Conservation (phyloP, 2,113 vertebrate genomes). For the Pedionomus torquatus region DNA sequence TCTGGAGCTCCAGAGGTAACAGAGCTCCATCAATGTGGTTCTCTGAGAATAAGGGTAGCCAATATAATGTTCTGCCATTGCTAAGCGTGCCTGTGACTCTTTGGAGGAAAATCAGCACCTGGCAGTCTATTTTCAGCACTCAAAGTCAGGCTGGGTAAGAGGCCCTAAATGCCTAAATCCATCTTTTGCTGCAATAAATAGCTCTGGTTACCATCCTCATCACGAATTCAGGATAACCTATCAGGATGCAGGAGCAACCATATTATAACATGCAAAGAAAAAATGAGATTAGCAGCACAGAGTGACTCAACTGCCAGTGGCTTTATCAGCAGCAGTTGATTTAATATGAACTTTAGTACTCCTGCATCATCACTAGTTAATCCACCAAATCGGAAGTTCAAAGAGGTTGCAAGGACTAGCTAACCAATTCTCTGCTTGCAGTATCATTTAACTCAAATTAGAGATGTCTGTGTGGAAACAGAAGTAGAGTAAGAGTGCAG, state of each 20-base stretch:
- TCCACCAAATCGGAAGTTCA: neutral
- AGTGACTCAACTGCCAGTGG: neutral
- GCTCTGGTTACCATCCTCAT: neutral
- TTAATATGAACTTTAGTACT: neutral
- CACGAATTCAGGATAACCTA: neutral
- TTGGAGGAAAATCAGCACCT: neutral
- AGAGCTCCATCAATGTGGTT: accelerated
- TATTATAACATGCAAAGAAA: neutral
- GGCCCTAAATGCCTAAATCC: neutral
- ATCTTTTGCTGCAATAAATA: neutral
- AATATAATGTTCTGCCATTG: neutral
- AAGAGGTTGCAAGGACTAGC: neutral
- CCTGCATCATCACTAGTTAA: neutral
- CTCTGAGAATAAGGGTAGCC: neutral
- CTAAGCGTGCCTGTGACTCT: neutral
- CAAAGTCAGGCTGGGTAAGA: neutral
- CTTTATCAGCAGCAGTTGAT: neutral
- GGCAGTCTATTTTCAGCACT: neutral
- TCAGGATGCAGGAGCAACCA: neutral
- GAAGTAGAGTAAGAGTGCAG: neutral
- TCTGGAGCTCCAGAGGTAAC: neutral
- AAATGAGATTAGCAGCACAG: neutral
- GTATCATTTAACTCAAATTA: neutral
- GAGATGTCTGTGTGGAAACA: neutral
- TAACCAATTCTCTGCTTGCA: neutral